phyloP scores from a whole-genome alignment of 2,888 invertebrate species.

The Acleris holmiana region DNA sequence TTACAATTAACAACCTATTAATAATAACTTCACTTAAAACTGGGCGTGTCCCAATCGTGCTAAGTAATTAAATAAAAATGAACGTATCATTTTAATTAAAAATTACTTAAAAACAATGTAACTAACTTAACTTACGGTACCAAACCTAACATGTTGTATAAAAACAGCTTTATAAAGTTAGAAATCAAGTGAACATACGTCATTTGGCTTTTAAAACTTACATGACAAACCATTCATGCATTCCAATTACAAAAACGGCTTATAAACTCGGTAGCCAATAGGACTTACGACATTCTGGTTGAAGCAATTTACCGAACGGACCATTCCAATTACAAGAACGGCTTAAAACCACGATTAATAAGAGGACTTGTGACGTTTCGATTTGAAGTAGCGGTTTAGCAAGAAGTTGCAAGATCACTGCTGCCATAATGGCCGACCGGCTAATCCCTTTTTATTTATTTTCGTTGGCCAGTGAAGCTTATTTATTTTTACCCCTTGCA shows the following conservation, averaged over 20 bases:
- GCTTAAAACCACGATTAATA: neutral
- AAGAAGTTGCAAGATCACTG: slow-evolving; percentile 60
- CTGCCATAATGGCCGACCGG: slow-evolving; percentile 72
- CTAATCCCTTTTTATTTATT: slow-evolving; percentile 69
- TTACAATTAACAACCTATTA: slow-evolving; percentile 27
- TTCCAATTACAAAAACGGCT: too few relatives aligned
- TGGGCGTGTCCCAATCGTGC: slow-evolving; percentile 29
- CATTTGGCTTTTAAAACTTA: neutral
- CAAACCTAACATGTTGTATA: too few relatives aligned
- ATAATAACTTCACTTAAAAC: slow-evolving; percentile 32
- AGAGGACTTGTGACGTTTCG: slow-evolving; percentile 3
- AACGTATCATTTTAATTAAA: slow-evolving; percentile 6
- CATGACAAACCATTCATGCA: too few relatives aligned
- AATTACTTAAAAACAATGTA: neutral
- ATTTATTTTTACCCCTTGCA: slow-evolving; percentile 69
- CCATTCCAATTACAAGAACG: too few relatives aligned
- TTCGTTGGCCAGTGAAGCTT: slow-evolving; percentile 57
- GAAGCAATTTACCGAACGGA: too few relatives aligned
- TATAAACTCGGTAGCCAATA: too few relatives aligned
- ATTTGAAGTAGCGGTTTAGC: slow-evolving; percentile 20
- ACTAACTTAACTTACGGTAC: neutral
- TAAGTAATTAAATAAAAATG: slow-evolving; percentile 38
- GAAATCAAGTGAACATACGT: neutral
- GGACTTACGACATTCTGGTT: too few relatives aligned
- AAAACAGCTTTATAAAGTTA: slow-evolving; percentile 9